Conservation (phyloP, 1,140 invertebrate genomes). For the Papilio aristodemus region DNA sequence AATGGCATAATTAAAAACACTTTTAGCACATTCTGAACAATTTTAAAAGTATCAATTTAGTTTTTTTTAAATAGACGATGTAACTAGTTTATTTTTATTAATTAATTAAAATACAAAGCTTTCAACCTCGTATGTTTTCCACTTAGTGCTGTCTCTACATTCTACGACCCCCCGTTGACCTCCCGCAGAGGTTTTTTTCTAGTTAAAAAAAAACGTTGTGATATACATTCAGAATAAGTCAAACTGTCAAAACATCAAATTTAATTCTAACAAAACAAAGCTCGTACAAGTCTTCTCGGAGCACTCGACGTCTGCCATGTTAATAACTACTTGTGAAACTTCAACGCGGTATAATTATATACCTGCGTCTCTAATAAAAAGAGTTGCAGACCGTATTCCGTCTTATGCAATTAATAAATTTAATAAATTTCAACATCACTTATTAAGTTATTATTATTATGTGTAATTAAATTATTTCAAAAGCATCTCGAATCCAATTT, state of each 20-base stretch:
- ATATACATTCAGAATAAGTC: slow-evolving; percentile 32
- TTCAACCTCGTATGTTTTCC: not conserved
- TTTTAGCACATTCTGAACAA: no score
- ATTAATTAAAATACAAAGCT: not conserved
- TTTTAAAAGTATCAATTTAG: no score
- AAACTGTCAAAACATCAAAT: slow-evolving; percentile 46
- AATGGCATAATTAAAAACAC: no score
- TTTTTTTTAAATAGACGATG: not conserved
- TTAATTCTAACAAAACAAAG: slow-evolving; percentile 53
- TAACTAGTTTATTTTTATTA: not conserved
- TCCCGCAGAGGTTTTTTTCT: not conserved
- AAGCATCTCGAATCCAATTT: no score
- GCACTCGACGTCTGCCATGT: slow-evolving; percentile 42
- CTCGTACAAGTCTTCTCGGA: slow-evolving; percentile 45
- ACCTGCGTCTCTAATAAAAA: slow-evolving; percentile 31
- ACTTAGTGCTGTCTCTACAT: not conserved
- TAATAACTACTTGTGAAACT: slow-evolving; percentile 50
- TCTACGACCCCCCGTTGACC: not conserved
- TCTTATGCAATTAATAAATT: not conserved
- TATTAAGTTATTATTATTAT: not conserved
- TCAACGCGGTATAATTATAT: slow-evolving; percentile 48
- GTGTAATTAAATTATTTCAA: not conserved
- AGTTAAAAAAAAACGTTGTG: slow-evolving; percentile 8
- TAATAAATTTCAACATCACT: not conserved
- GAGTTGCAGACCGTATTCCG: not conserved